phyloP scores from a whole-genome alignment of 1,140 invertebrate genomes.

The Macrosteles quadrilineatus region DNA sequence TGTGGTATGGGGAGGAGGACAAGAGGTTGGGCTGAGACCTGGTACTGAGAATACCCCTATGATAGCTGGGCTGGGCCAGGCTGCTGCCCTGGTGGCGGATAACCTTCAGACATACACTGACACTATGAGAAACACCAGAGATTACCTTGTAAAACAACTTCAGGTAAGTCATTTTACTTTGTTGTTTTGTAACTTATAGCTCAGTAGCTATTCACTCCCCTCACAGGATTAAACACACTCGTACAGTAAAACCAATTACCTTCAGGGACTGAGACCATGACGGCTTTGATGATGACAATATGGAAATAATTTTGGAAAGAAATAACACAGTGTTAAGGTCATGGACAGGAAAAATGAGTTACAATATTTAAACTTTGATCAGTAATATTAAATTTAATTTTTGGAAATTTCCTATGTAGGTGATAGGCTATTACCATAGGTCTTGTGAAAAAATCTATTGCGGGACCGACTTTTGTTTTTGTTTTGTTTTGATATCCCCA shows the following conservation, averaged over 20 bases:
- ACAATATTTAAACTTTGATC: too few species aligned
- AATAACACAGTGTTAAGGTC: background rate
- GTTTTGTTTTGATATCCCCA: too few species aligned
- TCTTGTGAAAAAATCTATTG: too few species aligned
- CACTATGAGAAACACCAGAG: conserved; percentile 51
- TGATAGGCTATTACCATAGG: too few species aligned
- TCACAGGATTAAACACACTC: background rate
- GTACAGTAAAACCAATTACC: background rate
- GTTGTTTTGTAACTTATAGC: background rate
- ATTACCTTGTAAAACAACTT: conserved; percentile 54
- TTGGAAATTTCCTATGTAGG: too few species aligned
- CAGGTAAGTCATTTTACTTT: conserved; percentile 44
- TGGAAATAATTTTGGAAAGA: background rate
- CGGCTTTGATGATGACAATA: background rate
- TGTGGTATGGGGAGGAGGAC: conserved; percentile 62
- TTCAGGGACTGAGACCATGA: conserved; percentile 17
- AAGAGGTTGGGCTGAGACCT: conserved; percentile 58
- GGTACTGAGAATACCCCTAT: conserved; percentile 68
- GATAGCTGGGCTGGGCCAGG: conserved; percentile 62
- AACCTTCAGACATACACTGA: conserved; percentile 51
- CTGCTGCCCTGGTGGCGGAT: conserved; percentile 55
- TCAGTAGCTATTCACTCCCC: conserved; percentile 2
- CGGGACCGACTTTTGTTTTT: too few species aligned
- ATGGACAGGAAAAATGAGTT: background rate
- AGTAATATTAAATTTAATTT: too few species aligned